Evolutionary conservation across 2,888 invertebrate species (phyloP).

Genomic region (Sialis lutaria): DNA sequence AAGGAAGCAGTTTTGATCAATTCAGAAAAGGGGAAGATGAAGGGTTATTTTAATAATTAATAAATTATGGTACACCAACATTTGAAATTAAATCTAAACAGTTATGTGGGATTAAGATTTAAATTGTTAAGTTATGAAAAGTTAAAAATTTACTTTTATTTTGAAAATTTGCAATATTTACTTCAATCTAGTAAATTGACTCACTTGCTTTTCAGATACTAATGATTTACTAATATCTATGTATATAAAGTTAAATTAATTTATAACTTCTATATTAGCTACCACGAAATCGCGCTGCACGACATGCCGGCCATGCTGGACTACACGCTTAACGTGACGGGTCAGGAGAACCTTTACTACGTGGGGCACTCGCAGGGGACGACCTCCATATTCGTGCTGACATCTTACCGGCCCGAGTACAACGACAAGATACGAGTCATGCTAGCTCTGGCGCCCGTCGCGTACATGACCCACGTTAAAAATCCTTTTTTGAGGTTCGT

Average conservation of each 20-base stretch:
- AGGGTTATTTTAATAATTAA: too few relatives aligned
- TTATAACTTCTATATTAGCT: conserved; percentile 37
- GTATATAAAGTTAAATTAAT: too few relatives aligned
- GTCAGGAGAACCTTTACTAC: conserved; percentile 45
- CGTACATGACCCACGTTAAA: conserved; percentile 36
- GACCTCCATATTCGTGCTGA: conserved; percentile 48
- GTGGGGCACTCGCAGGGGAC: conserved; percentile 71
- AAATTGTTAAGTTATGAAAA: too few relatives aligned
- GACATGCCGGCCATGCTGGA: conserved; percentile 75
- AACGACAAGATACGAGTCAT: conserved; percentile 46
- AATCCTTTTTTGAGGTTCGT: conserved; percentile 23
- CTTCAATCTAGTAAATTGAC: not conserved
- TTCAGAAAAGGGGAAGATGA: too few relatives aligned
- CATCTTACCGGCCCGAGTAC: conserved; percentile 42
- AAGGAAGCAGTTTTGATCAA: too few relatives aligned
- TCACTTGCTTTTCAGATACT: not conserved
- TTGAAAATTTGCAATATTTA: not conserved
- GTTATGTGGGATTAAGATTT: too few relatives aligned
- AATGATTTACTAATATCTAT: too few relatives aligned
- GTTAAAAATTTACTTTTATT: too few relatives aligned
- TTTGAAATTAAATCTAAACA: too few relatives aligned
- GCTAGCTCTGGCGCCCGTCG: conserved; percentile 53
- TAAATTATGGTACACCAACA: too few relatives aligned
- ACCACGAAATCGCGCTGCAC: conserved; percentile 62
- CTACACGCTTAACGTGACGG: conserved; percentile 39